Percentiles rank a stretch among this genome's conserved stretches.
Evolutionary conservation across 1,140 invertebrate species (phyloP).

Genomic region (Nephila pilipes): DNA sequence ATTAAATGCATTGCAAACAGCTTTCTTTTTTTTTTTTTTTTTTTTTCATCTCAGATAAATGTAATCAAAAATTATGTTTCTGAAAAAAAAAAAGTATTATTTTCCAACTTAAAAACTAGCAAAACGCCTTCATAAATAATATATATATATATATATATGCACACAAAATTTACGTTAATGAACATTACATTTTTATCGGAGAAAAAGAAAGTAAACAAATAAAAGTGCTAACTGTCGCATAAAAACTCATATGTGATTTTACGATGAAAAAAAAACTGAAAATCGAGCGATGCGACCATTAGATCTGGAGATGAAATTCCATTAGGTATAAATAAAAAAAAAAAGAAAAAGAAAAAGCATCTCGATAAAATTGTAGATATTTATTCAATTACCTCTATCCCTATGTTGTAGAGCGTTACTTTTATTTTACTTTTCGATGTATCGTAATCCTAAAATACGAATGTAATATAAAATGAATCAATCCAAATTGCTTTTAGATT

Average conservation of each 20-base stretch:
- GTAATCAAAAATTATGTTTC: too few relatives aligned
- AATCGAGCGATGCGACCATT: neutral
- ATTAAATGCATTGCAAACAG: too few relatives aligned
- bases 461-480: neutral
- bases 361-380: neutral
- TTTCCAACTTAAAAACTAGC: neutral
- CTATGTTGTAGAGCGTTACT: neutral
- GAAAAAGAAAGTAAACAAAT: neutral
- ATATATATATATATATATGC: neutral
- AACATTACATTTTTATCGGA: neutral
- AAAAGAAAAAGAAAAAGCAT: neutral
- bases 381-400: neutral
- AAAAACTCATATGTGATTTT: neutral
- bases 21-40: too few relatives aligned
- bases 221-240: neutral
- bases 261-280: neutral
- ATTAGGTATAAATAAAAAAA: neutral
- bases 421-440: neutral
- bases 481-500: neutral
- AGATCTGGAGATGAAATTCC: neutral
- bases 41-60: too few relatives aligned
- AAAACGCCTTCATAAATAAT: too few relatives aligned
- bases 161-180: neutral
- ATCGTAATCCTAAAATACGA: neutral
- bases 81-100: neutral